phyloP scores from a whole-genome alignment of 2,888 invertebrate genomes.

The Gonocerus acuteangulatus region DNA sequence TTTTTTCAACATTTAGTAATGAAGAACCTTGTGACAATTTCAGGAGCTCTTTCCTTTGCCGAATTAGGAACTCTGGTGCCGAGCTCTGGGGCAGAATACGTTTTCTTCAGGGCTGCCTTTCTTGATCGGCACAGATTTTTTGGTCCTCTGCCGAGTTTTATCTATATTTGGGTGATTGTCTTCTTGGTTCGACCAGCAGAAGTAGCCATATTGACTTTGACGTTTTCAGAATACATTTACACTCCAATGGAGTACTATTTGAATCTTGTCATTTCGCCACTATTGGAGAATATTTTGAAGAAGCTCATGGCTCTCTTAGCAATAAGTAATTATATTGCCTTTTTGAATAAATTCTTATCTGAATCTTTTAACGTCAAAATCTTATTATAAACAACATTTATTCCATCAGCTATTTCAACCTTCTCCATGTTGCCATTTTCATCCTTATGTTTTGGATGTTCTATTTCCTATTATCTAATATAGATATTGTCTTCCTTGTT shows the following conservation, averaged over 20 bases:
- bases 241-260: constrained; percentile 55
- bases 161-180: constrained; percentile 70
- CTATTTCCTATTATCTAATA: no score
- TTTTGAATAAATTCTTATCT: neutral
- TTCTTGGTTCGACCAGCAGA: constrained; percentile 67
- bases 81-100: constrained; percentile 73
- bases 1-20: no score
- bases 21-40: no score
- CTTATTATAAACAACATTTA: neutral
- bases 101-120: constrained; percentile 68
- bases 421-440: neutral
- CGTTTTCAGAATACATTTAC: constrained; percentile 67
- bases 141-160: constrained; percentile 65
- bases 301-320: constrained; percentile 58
- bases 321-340: constrained; percentile 50
- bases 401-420: no score
- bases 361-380: neutral
- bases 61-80: constrained; percentile 72
- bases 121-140: constrained; percentile 59
- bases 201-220: constrained; percentile 66
- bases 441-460: neutral
- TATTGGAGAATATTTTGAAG: constrained; percentile 47
- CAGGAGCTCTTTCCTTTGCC: constrained; percentile 70
- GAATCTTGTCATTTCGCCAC: constrained; percentile 41
- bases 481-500: no score